Base-by-base conservation (phyloP, 2,888 invertebrate genomes). In the Clivina fossor region DNA sequence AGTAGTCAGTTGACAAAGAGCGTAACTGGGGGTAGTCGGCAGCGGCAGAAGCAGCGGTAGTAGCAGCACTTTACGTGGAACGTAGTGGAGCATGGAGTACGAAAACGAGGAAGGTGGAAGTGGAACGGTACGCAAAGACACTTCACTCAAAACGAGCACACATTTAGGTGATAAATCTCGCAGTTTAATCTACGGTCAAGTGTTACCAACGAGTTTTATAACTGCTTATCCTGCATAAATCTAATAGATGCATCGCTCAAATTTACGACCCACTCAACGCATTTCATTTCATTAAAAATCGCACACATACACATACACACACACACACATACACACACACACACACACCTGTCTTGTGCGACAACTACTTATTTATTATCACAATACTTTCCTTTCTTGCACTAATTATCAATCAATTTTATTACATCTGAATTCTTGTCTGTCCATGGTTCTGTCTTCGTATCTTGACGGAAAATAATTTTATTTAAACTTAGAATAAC, bases 101-200 rank as follows among this genome's bases (percentile, higher is more conserved):
- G 5, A 7, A 9, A n/a, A n/a, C 9, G 26, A 7, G 26, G 5
- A 9, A 24, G 26, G 26, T 19, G 26, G 43, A 19, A 35, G 50
- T 38, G 13, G n/a, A 30, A 11, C 19, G 22, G 20, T 33, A 24
- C 22, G 51, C 13, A 30, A 50, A 51, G 51, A 41, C 19, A 51
- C 51, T 51, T 51, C 51, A 51, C 41, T 51, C 51, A 51, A 41
- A 51, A 51, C 41, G 51, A 30, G 51, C 32, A 41, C 51, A 40
- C 51, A 51, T 41, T 51, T 51, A 41, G 51, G 33, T 41, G 41
- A 51, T 51, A 51, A 51, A 51, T 51, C 51, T 33, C 41, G 8
- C 32, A 51, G 51, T 51, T 51, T 51, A 51, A 51, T 51, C 51
- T 51, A 51, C 51, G 51, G 51, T 51, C 51, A 51, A 51, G 51